A percentile compares a stretch with the other conserved stretches of the same genome.
Evolutionary conservation across 2,113 vertebrate genomes (phyloP).

Genomic region (Mirza zaza): DNA sequence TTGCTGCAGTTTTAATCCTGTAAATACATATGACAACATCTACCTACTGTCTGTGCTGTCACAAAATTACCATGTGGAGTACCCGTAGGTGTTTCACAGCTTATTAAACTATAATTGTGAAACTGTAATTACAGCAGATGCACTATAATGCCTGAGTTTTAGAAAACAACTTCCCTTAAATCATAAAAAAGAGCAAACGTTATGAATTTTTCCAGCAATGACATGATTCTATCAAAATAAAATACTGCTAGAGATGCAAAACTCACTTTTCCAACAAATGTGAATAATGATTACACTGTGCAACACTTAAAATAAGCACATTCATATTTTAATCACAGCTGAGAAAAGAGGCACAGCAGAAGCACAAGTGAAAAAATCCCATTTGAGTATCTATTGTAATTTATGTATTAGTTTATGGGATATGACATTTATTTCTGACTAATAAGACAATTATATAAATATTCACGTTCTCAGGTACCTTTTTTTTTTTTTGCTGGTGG

Average conservation of each 20-base stretch:
- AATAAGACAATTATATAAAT: neutral
- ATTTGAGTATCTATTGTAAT: neutral
- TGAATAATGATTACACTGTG: neutral
- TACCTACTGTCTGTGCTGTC: neutral
- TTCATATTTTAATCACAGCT: neutral
- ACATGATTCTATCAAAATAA: slow-evolving; percentile 31
- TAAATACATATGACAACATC: neutral
- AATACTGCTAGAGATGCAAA: neutral
- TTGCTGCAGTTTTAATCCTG: neutral
- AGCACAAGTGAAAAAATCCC: neutral
- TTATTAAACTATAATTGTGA: neutral
- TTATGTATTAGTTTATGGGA: neutral
- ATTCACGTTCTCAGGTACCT: neutral
- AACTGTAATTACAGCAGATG: slow-evolving; percentile 42
- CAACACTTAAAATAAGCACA: neutral
- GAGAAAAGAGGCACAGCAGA: neutral
- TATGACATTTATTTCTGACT: neutral
- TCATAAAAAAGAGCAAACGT: neutral
- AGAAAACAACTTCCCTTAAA: slow-evolving; percentile 24
- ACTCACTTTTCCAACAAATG: neutral
- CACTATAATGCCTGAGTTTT: neutral
- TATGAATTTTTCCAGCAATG: neutral
- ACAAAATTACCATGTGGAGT: neutral
- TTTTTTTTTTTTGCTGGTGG: no score
- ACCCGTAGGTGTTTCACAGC: slow-evolving; percentile 33